Base-by-base conservation (phyloP, 2,888 invertebrate genomes). In the Chaetoderma sp. region DNA sequence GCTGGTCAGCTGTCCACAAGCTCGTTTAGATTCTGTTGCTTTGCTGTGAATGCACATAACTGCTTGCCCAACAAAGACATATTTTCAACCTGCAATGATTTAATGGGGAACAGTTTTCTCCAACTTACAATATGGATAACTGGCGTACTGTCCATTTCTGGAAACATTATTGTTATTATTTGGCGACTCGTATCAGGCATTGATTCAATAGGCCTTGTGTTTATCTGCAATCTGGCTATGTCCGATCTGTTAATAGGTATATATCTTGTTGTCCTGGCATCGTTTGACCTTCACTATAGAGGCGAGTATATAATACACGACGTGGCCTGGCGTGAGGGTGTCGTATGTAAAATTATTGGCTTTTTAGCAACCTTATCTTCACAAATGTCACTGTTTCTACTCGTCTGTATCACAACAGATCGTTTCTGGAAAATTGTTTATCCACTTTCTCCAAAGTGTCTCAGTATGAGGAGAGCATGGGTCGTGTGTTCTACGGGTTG, bases 171-270 rank as follows among this genome's bases (percentile, higher is more conserved):
- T 25, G 91, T 79, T n/a, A 56, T 63, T 13, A 3, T 56, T 10
- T 63, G 66, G 63, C 23, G 52, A 4, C 16, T 52, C 8, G n/a
- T 32, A n/a, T 28, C 60, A 10, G 77, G 75, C 49, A 71, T 72
- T 61, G 73, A 73, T 47, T 72, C 71, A 33, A 72, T 70, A 30
- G 74, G 74, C 58, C 75, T 90, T 0, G 86, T 91, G 23, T 91
- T 90, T 82, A 87, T 91, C 67, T 88, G 90, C 72, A 91, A 91
- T 77, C 86, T 91, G 73, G 90, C 90, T 0, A 83, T 90, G 59
- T 90, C 91, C 27, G 91, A 91, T 78, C 86, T 91, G 5, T 82
- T 91, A 36, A 91, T 91, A 91, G 90, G 90, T 21, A 80, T 90
- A 42, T 91, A 91, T 80, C 84, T 91, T 61, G 87, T 90, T 64